Evolutionary conservation across 2,888 invertebrate species (phyloP).

Genomic region (Lithophane ornitopus): DNA sequence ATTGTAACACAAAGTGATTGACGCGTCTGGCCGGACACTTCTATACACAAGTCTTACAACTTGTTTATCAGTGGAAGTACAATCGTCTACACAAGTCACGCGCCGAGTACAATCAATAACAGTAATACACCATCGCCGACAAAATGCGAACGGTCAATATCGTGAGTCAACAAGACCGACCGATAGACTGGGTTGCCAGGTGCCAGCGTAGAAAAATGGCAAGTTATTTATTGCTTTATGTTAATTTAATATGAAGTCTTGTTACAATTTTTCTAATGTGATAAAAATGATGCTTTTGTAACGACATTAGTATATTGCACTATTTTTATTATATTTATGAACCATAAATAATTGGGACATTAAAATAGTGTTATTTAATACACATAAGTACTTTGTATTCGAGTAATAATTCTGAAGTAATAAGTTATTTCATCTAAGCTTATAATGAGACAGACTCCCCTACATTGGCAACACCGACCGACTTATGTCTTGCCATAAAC

Average conservation of each 20-base stretch:
- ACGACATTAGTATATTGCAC: not conserved
- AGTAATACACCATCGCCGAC: conserved; percentile 88
- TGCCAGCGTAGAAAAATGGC: conserved; percentile 45
- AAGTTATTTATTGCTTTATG: conserved; percentile 35
- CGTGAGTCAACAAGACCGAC: conserved; percentile 86
- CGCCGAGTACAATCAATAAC: conserved; percentile 88
- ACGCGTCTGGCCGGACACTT: conserved; percentile 53
- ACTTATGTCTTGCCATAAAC: conserved; percentile 90
- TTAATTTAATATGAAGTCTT: conserved; percentile 36
- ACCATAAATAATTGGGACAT: not conserved
- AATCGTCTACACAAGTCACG: conserved; percentile 89
- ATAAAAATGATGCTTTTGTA: conserved; percentile 3
- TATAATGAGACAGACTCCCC: conserved; percentile 73
- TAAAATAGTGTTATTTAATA: conserved; percentile 19
- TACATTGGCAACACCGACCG: conserved; percentile 84
- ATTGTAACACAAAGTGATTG: conserved; percentile 57
- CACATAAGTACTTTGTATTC: conserved; percentile 15
- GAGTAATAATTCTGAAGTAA: conserved; percentile 24
- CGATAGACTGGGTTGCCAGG: conserved; percentile 77
- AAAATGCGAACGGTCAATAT: conserved; percentile 88
- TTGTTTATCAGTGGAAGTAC: conserved; percentile 81
- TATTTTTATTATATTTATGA: conserved; percentile 4
- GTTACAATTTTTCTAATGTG: conserved; percentile 32
- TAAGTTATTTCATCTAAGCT: conserved; percentile 55
- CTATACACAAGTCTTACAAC: conserved; percentile 71